Evolutionary conservation across 2,888 invertebrate genomes (phyloP).

Genomic region (Nemurella pictetii): DNA sequence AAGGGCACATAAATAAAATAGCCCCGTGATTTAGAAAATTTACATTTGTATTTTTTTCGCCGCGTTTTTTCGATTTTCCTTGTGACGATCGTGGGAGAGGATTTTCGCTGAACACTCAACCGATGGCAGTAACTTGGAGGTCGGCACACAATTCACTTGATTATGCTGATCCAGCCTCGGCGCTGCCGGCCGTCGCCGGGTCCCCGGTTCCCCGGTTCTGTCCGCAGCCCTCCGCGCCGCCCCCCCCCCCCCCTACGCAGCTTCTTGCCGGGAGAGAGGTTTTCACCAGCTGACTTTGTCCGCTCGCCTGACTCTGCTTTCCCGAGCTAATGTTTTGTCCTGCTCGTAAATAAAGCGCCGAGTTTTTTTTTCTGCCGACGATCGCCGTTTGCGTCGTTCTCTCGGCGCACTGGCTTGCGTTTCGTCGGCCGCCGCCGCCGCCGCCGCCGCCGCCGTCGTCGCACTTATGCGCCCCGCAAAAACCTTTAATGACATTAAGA

Average conservation of each 20-base stretch:
- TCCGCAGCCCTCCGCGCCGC: not conserved
- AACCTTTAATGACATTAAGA: constrained; percentile 22
- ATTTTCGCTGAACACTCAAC: not conserved
- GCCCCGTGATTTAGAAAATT: not conserved
- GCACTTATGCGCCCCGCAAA: not conserved
- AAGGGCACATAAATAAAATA: not conserved
- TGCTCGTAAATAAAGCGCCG: not conserved
- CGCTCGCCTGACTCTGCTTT: not conserved
- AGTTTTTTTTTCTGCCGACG: not conserved
- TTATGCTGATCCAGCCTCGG: not conserved
- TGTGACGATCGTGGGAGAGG: not conserved
- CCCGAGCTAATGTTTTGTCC: not conserved
- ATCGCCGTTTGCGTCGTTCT: not conserved
- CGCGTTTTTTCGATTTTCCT: not conserved
- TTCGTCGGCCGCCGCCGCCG: not conserved
- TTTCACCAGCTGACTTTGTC: not conserved
- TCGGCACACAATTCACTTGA: not conserved
- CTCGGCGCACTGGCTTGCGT: not conserved
- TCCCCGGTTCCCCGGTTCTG: not conserved
- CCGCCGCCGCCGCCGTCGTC: not conserved
- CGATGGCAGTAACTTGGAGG: not conserved
- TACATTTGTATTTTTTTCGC: not conserved
- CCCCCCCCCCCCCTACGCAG: not conserved
- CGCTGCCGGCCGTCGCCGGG: no score
- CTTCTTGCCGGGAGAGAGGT: not conserved